A percentile compares a stretch with the other conserved stretches of the same genome.
phyloP scores from a whole-genome alignment of 1,140 invertebrate genomes.

The Tetramorium simillimum region DNA sequence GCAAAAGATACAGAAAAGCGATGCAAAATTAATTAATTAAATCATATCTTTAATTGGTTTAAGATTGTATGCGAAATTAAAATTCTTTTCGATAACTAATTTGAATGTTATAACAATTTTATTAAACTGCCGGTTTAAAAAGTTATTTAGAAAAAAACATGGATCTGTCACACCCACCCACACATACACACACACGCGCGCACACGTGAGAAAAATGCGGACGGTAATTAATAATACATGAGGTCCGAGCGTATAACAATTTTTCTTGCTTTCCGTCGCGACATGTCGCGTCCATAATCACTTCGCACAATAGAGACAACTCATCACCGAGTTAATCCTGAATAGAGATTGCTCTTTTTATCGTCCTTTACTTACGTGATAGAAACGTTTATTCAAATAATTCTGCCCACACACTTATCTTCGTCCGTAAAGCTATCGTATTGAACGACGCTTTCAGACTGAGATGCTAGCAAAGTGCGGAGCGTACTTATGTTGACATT shows the following conservation, averaged over 20 bases:
- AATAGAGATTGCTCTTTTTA: not conserved
- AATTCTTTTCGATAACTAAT: too few species aligned
- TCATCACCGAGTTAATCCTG: not conserved
- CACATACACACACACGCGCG: too few species aligned
- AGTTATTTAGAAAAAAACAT: too few species aligned
- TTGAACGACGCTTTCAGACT: not conserved
- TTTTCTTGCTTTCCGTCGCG: not conserved
- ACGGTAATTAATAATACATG: constrained; percentile 1
- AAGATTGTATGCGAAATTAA: too few species aligned
- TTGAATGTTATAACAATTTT: too few species aligned
- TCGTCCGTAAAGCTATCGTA: too few species aligned
- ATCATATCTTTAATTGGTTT: too few species aligned
- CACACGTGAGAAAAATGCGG: too few species aligned
- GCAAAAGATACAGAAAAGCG: too few species aligned
- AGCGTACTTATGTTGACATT: not conserved
- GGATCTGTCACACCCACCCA: too few species aligned
- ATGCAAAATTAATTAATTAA: too few species aligned
- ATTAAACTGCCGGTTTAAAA: too few species aligned
- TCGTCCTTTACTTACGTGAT: not conserved
- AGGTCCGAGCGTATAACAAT: not conserved
- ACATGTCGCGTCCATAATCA: not conserved
- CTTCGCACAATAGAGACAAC: not conserved
- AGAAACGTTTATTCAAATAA: not conserved
- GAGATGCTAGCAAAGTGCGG: not conserved
- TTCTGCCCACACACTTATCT: not conserved